These are phyloP conservation scores for Eupithecia abbreviata DNA, from an alignment of 2,888 invertebrate genomes.

Conservation along the genomic window DNA sequence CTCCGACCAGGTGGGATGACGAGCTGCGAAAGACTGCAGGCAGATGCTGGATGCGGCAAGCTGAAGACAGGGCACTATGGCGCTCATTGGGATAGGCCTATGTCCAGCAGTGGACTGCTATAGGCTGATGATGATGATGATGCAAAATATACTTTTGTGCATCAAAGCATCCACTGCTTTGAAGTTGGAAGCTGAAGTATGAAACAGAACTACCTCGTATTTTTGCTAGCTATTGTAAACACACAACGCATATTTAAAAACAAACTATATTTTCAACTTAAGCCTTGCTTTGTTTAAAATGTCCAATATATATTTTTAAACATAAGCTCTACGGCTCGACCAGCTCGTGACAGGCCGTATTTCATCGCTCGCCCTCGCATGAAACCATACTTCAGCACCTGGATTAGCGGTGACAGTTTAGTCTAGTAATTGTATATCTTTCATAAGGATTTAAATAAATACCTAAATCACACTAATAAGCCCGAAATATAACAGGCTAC, in stretches of 20 bases:
- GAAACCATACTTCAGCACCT: conserved; percentile 39
- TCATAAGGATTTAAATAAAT: not conserved
- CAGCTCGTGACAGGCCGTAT: conserved; percentile 3
- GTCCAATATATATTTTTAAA: not conserved
- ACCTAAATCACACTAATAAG: too few species aligned
- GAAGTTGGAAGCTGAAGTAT: too few species aligned
- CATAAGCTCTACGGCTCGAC: not conserved
- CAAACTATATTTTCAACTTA: not conserved
- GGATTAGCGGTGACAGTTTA: conserved; percentile 8
- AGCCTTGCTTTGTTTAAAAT: not conserved
- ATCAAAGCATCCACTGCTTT: too few species aligned
- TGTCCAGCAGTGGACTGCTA: too few species aligned
- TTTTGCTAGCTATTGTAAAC: not conserved
- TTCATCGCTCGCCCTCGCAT: conserved; percentile 22
- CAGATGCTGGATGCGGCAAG: too few species aligned
- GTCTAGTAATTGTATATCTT: not conserved
- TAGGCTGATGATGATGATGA: too few species aligned
- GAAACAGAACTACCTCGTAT: not conserved
- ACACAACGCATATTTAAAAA: not conserved
- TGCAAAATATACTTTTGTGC: too few species aligned
- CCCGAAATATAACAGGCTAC: too few species aligned
- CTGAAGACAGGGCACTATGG: too few species aligned
- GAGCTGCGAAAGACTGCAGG: too few species aligned
- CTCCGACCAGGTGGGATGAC: too few species aligned
- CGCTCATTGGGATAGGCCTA: too few species aligned